Evolutionary conservation across 2,797 vertebrate species (phyloP).

Genomic region (Pantherophis alleghaniensis): DNA sequence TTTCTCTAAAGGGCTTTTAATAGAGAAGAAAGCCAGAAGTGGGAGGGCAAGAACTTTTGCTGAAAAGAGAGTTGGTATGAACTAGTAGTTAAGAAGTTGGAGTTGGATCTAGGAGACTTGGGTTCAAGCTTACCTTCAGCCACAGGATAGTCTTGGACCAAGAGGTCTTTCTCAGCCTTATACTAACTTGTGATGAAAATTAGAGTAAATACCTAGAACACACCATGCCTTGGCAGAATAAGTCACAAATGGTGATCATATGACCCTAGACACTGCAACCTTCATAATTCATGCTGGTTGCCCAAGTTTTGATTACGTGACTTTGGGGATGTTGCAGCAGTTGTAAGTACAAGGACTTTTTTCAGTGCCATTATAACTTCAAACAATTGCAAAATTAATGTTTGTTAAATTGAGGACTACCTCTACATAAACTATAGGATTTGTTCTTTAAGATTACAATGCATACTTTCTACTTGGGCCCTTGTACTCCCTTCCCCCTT

Average conservation of each 20-base stretch:
- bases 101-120: not conserved
- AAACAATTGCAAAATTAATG: not conserved
- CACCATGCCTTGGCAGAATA: not conserved
- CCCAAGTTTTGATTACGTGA: not conserved
- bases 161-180: not conserved
- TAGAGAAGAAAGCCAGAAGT: not conserved
- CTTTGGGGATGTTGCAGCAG: not conserved
- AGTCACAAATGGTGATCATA: not conserved
- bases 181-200: not conserved
- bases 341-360: not conserved
- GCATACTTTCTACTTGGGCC: not conserved
- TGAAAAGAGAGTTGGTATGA: not conserved
- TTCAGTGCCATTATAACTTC: not conserved
- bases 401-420: not conserved
- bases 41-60: not conserved
- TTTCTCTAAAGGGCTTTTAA: not conserved
- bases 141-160: not conserved
- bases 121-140: not conserved
- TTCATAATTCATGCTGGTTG: not conserved
- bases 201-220: not conserved
- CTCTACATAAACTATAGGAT: not conserved
- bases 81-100: not conserved
- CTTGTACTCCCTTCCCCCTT: not conserved
- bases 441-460: not conserved
- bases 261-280: not conserved